These are phyloP conservation scores for Melanotaenia boesemani DNA, from an alignment of 2,797 vertebrate genomes.

Conservation along the genomic window DNA sequence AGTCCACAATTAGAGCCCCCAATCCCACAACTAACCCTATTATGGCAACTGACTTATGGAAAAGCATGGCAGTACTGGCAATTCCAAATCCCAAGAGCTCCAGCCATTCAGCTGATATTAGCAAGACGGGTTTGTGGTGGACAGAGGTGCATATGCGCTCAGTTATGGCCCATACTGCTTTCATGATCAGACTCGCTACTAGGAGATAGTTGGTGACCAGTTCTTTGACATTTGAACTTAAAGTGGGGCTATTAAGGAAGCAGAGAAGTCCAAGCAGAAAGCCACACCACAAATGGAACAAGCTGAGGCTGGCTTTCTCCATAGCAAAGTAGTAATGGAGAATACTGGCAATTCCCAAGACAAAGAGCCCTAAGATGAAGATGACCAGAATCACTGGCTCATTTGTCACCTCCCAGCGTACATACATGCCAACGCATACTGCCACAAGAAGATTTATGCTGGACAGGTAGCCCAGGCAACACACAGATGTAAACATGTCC, in stretches of 20 bases:
- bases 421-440: constrained; percentile 94
- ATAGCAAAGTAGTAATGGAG: constrained; percentile 99
- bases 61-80: constrained; percentile 92
- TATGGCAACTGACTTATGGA: constrained; percentile 88
- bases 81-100: constrained; percentile 96
- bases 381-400: constrained; percentile 94
- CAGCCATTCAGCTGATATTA: constrained; percentile 90
- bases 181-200: constrained; percentile 88
- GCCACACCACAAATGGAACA: constrained; percentile 97
- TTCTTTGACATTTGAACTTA: constrained; percentile 91
- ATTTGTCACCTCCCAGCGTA: constrained; percentile 93
- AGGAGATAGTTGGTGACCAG: constrained; percentile 93
- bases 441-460: constrained; percentile 92
- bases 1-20: constrained; percentile 90
- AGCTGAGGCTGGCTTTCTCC: constrained; percentile 93
- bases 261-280: constrained; percentile 96
- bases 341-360: constrained; percentile 96
- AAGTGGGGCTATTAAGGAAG: constrained; percentile 91
- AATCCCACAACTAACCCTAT: constrained; percentile 89
- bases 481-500: constrained; percentile 91
- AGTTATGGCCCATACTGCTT: constrained; percentile 88
- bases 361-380: constrained; percentile 96
- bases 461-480: constrained; percentile 94
- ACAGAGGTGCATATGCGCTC: constrained; percentile 91
- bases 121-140: constrained; percentile 85